Base-by-base conservation (phyloP, 1,140 invertebrate genomes). In the Periplaneta americana region DNA sequence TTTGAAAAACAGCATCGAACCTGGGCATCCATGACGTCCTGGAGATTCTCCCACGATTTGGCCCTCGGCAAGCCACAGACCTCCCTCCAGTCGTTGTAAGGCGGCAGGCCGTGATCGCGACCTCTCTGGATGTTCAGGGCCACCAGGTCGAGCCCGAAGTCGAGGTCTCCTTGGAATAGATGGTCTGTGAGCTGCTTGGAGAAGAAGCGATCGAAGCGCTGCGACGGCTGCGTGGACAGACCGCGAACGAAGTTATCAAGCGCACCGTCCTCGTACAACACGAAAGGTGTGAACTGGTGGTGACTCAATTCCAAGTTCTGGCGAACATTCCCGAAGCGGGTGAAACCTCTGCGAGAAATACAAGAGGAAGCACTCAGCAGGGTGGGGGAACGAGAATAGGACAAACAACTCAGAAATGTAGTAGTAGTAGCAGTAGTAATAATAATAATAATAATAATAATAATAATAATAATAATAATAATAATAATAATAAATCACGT, bases 91-190 rank as follows among this genome's bases (percentile, higher is more conserved):
- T 92, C 90, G 84, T 93, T 94, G 84, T 95, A 95, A 0, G 91
- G 87, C 15, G 92, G 90, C 5, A 94, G 85, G 4, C 93, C 94
- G 83, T 94, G 93, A 85, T 95, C 94, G 80, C 94, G 86, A 0
- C 93, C 93, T 83, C 93, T 87, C 86, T 94, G 93, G 37, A 95
- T 91, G 85, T 95, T 94, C 84, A 95, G 88, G 9, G 93, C 90
- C 76, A 92, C 89, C n/a, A 95, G 87, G 86, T 95, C 94, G 84
- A 93, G 86, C 22, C 92, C 92, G 81, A 92, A 90, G 48, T 86
- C 85, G 9, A 87, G 85, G 66, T 86, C 85, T 9, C 88, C 87
- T 84, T 90, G 88, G 85, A 93, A 93, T 78, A 93, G 85, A 83
- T 90, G 90, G 83, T 93, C 91, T 76, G 92, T 93, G 32, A 93